phyloP scores from a whole-genome alignment of 1,140 invertebrate genomes.

The Helicoverpa zea region DNA sequence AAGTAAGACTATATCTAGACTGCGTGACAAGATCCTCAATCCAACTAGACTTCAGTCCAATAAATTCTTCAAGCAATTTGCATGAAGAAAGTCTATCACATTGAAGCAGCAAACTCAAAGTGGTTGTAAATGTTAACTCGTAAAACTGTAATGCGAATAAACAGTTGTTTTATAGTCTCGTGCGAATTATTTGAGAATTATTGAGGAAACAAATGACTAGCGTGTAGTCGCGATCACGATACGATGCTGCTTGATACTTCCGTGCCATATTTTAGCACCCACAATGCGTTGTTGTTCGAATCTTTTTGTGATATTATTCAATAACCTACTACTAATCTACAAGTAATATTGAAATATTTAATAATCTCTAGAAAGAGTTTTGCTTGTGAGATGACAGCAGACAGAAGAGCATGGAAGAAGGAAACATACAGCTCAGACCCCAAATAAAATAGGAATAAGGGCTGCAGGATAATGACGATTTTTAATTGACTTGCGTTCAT shows the following conservation, averaged over 20 bases:
- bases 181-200: slow-evolving; percentile 23
- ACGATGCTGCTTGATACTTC: slow-evolving; percentile 10
- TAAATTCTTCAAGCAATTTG: not conserved
- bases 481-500: too few species aligned
- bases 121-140: slow-evolving; percentile 18
- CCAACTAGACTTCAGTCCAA: not conserved
- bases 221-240: slow-evolving; percentile 1
- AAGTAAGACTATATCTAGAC: not conserved
- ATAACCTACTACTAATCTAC: too few species aligned
- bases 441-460: too few species aligned
- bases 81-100: slow-evolving; percentile 11
- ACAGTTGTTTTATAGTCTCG: slow-evolving; percentile 12
- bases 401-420: too few species aligned
- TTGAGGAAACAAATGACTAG: not conserved
- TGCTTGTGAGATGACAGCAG: too few species aligned
- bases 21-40: not conserved
- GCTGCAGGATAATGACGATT: too few species aligned
- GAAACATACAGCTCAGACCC: too few species aligned
- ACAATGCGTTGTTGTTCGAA: not conserved
- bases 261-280: not conserved
- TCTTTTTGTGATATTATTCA: not conserved
- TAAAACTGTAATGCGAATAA: slow-evolving; percentile 1
- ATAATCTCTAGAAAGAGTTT: too few species aligned
- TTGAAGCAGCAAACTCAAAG: slow-evolving; percentile 10
- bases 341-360: too few species aligned